Evolutionary conservation across 2,888 invertebrate species (phyloP).

Genomic region (Chirona hameri): DNA sequence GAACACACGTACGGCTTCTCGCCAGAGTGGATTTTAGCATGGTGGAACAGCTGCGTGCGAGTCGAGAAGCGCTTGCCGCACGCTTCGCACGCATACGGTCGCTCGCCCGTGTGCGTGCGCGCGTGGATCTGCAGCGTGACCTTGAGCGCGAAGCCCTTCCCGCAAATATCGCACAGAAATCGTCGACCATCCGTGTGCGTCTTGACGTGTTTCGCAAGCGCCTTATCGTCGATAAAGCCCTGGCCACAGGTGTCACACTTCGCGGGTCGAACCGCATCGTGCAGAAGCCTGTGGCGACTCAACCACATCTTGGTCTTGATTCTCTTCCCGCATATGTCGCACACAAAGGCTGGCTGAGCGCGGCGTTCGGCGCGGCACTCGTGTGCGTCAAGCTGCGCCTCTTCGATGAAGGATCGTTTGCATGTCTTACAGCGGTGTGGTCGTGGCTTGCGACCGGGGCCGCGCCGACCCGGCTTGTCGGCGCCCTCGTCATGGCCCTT

Average conservation of each 20-base stretch:
- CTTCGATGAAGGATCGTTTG: neutral
- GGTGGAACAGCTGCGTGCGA: constrained; percentile 24
- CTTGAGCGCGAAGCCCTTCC: neutral
- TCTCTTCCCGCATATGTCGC: constrained; percentile 6
- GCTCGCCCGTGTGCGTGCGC: constrained; percentile 5
- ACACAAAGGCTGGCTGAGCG: neutral
- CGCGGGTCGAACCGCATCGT: neutral
- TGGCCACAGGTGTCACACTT: neutral
- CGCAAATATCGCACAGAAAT: neutral
- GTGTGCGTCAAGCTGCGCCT: neutral
- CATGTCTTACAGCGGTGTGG: neutral
- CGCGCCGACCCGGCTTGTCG: neutral
- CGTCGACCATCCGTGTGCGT: neutral
- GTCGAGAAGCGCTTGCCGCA: neutral
- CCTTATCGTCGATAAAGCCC: constrained; percentile 3
- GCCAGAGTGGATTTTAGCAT: constrained; percentile 2
- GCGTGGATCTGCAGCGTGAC: neutral
- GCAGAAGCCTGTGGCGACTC: constrained; percentile 6
- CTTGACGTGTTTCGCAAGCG: neutral
- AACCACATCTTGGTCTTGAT: constrained; percentile 24
- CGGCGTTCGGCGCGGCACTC: neutral
- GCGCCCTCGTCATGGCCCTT: neutral
- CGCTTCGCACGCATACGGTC: neutral
- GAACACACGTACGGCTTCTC: constrained; percentile 3
- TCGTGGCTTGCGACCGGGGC: neutral